Percentiles rank a stretch among this genome's conserved stretches.
Evolutionary conservation across 53 echinoderm and acorn worm genomes (phyloP).

Genomic region (Hippasteria phrygiana): DNA sequence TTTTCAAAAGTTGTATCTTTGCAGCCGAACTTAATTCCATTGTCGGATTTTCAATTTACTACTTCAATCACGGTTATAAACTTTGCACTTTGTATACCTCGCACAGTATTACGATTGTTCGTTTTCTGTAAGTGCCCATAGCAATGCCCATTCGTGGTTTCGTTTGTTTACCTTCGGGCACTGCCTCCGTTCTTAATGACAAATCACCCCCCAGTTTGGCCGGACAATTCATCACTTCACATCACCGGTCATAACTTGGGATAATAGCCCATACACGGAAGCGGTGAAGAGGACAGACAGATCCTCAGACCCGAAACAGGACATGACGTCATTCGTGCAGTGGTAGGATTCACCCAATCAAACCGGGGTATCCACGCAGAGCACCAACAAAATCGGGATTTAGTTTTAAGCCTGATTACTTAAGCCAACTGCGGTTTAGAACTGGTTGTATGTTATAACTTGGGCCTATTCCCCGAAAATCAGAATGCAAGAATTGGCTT

Average conservation of each 20-base stretch:
- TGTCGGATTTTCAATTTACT: too few species aligned
- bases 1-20: too few species aligned
- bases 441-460: not conserved
- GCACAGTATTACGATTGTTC: not conserved
- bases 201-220: not conserved
- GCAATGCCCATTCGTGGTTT: not conserved
- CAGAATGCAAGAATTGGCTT: not conserved
- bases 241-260: not conserved
- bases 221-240: not conserved
- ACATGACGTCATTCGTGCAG: not conserved
- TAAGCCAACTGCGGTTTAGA: not conserved
- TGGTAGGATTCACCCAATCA: constrained; percentile 9
- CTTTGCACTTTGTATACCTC: not conserved
- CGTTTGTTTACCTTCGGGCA: not conserved
- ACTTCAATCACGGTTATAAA: not conserved
- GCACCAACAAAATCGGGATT: not conserved
- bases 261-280: not conserved
- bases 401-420: not conserved
- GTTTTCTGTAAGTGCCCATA: not conserved
- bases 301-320: not conserved
- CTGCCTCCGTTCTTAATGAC: not conserved
- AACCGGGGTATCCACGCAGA: not conserved
- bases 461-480: not conserved
- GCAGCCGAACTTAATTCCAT: not conserved
- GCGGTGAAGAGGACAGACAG: not conserved